Evolutionary conservation across 2,797 vertebrate species (phyloP).

Genomic region (Chiroxiphia lanceolata): DNA sequence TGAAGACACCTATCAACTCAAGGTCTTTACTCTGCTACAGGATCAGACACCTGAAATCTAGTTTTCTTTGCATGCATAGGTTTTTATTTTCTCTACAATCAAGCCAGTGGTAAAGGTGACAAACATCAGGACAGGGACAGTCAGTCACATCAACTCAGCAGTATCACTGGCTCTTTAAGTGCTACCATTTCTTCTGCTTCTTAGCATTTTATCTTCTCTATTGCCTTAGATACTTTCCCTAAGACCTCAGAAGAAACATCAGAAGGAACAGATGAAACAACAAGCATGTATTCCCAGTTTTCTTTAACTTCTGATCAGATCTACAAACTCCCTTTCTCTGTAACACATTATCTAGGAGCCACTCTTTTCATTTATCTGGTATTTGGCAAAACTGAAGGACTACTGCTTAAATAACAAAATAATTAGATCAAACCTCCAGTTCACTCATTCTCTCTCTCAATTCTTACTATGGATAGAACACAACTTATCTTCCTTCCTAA

Average conservation of each 20-base stretch:
- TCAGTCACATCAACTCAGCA: background rate
- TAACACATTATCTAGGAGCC: background rate
- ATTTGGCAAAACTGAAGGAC: background rate
- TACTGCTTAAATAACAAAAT: background rate
- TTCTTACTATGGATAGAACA: background rate
- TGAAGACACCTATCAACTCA: background rate
- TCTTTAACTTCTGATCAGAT: background rate
- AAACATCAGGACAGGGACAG: background rate
- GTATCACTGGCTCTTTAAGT: background rate
- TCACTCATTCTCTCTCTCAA: background rate
- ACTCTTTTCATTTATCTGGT: background rate
- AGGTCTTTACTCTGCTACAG: background rate
- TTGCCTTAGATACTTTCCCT: background rate
- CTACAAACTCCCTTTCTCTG: background rate
- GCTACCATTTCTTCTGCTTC: background rate
- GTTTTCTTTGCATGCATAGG: background rate
- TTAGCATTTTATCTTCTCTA: background rate
- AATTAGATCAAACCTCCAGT: background rate
- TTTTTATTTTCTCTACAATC: background rate
- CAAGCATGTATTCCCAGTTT: background rate
- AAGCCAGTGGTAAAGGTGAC: background rate
- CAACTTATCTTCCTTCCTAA: background rate
- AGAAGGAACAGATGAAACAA: background rate
- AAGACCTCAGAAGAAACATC: background rate
- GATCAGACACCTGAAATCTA: background rate